Evolutionary conservation across 2,797 vertebrate genomes (phyloP).

Genomic region (Gymnothorax reevesii): DNA sequence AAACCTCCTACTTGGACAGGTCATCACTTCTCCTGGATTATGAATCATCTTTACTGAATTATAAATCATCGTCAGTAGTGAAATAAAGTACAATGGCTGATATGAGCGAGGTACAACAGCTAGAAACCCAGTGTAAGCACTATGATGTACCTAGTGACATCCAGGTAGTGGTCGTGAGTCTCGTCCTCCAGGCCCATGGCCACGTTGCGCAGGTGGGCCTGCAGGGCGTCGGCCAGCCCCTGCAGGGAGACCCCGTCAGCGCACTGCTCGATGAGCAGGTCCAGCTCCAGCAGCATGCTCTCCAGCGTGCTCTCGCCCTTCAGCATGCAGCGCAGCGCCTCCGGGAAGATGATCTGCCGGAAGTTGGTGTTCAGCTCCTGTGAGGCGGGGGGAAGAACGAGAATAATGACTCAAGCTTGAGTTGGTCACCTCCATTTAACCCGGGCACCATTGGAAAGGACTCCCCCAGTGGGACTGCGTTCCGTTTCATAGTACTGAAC

Average conservation of each 20-base stretch:
- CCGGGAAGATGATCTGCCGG: conserved; percentile 97
- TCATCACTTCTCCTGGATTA: not conserved
- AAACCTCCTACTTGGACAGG: too few relatives aligned
- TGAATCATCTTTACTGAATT: not conserved
- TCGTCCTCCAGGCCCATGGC: conserved; percentile 87
- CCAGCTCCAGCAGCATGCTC: conserved; percentile 89
- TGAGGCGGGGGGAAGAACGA: not conserved
- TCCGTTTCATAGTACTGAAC: not conserved
- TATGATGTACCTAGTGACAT: conserved; percentile 82
- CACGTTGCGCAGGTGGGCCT: conserved; percentile 79
- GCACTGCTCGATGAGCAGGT: conserved; percentile 90
- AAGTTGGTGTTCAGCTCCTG: conserved; percentile 98
- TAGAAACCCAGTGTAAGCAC: not conserved
- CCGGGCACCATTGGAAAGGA: not conserved
- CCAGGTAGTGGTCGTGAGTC: conserved; percentile 83
- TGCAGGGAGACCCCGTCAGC: conserved; percentile 89
- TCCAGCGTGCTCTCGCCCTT: conserved; percentile 94
- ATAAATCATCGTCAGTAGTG: not conserved
- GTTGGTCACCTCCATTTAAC: not conserved
- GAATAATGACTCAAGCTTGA: not conserved
- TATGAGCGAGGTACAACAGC: not conserved
- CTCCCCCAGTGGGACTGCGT: not conserved
- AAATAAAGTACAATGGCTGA: not conserved
- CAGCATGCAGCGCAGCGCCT: conserved; percentile 91
- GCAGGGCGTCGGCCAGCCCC: conserved; percentile 84